These are phyloP conservation scores for Ailuropoda melanoleuca DNA, from an alignment of 2,113 vertebrate species.

Conservation along the genomic window DNA sequence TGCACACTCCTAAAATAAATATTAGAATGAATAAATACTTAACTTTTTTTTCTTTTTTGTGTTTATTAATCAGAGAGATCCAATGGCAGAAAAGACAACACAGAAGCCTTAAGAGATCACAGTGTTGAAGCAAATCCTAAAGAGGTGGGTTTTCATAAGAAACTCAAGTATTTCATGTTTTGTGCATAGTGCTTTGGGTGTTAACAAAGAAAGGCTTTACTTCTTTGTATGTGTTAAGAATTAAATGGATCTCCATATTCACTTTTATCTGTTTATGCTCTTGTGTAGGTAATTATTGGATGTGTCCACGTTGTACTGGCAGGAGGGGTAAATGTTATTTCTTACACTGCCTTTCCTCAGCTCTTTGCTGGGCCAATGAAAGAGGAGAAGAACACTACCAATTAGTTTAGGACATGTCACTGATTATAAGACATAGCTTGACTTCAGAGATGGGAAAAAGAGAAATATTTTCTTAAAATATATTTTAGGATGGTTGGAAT, in stretches of 20 bases:
- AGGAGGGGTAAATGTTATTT: background rate
- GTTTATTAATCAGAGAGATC: conserved; percentile 63
- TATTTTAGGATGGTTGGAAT: background rate
- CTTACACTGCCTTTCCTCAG: background rate
- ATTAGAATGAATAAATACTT: background rate
- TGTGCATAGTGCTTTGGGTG: background rate
- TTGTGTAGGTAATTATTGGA: background rate
- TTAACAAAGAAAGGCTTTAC: background rate
- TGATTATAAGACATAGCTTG: background rate
- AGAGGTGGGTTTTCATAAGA: conserved; percentile 63
- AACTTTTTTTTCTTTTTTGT: background rate
- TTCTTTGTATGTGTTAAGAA: background rate
- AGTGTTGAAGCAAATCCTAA: conserved; percentile 13
- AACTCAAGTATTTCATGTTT: background rate
- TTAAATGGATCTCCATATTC: background rate
- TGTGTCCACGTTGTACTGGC: background rate
- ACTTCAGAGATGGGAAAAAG: background rate
- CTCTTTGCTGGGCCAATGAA: background rate
- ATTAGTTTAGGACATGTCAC: background rate
- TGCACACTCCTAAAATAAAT: background rate
- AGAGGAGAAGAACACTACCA: background rate
- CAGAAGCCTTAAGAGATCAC: background rate
- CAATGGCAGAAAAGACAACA: background rate
- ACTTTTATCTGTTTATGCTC: background rate
- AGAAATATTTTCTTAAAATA: background rate